Conservation (phyloP, 2,888 invertebrate species). For the Apocheima hispidaria region DNA sequence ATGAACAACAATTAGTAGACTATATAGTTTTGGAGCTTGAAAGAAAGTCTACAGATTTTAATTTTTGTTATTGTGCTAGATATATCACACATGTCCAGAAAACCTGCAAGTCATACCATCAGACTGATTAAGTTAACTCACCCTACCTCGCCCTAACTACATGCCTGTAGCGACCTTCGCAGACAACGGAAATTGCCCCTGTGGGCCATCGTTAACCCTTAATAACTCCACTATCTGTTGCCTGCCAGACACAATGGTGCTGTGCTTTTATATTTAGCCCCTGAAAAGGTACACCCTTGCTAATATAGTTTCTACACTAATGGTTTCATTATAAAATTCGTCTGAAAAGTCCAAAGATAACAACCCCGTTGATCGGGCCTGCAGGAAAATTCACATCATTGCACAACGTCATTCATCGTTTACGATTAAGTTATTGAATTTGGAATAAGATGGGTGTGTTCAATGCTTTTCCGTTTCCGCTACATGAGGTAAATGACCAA, state of each 20-base stretch:
- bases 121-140: background rate
- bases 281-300: background rate
- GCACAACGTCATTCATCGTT: too few species aligned
- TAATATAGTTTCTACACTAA: background rate
- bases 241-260: constrained; percentile 21
- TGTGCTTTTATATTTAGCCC: constrained; percentile 11
- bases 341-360: background rate
- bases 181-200: constrained; percentile 62
- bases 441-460: too few species aligned
- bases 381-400: too few species aligned
- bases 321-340: background rate
- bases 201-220: constrained; percentile 59
- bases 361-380: background rate
- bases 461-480: too few species aligned
- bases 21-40: too few species aligned
- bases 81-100: too few species aligned
- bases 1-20: too few species aligned
- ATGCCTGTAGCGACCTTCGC: constrained; percentile 12
- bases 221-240: constrained; percentile 44
- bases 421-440: too few species aligned
- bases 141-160: background rate
- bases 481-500: too few species aligned
- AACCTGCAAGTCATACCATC: background rate
- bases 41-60: too few species aligned
- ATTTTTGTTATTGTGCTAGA: too few species aligned